Conservation (phyloP, 1,140 invertebrate genomes). For the Leguminivora glycinivorella region DNA sequence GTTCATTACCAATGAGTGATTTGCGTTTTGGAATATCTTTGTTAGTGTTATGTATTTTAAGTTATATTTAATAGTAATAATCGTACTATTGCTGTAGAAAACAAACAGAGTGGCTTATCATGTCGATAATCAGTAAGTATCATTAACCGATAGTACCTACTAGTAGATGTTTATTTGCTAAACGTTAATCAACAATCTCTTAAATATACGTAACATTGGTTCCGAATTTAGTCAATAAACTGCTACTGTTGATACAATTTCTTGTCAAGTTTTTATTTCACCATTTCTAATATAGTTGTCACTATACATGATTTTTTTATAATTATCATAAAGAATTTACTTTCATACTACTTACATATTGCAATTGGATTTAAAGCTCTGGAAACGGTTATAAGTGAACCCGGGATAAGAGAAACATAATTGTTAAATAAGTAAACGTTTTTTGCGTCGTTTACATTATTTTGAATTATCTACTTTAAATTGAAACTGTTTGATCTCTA, state of each 20-base stretch:
- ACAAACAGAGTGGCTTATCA: neutral
- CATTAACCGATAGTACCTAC: neutral
- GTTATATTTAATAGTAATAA: neutral
- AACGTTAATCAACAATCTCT: neutral
- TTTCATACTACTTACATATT: too few relatives aligned
- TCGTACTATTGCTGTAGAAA: neutral
- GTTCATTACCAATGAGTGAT: neutral
- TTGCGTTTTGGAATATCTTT: neutral
- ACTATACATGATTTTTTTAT: too few relatives aligned
- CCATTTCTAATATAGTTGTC: too few relatives aligned
- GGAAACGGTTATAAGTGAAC: too few relatives aligned
- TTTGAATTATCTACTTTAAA: too few relatives aligned
- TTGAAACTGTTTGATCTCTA: neutral
- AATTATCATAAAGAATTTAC: too few relatives aligned
- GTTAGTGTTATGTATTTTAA: neutral
- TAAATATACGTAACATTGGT: neutral
- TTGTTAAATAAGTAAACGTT: too few relatives aligned
- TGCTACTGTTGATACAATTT: too few relatives aligned
- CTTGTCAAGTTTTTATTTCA: too few relatives aligned
- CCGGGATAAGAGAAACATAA: too few relatives aligned
- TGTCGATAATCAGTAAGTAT: conserved; percentile 8
- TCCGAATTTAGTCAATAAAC: neutral
- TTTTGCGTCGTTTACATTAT: too few relatives aligned
- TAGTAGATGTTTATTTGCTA: neutral
- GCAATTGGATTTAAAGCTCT: too few relatives aligned